Base-by-base conservation (phyloP, 2,113 vertebrate species). In the Rattus rattus region DNA sequence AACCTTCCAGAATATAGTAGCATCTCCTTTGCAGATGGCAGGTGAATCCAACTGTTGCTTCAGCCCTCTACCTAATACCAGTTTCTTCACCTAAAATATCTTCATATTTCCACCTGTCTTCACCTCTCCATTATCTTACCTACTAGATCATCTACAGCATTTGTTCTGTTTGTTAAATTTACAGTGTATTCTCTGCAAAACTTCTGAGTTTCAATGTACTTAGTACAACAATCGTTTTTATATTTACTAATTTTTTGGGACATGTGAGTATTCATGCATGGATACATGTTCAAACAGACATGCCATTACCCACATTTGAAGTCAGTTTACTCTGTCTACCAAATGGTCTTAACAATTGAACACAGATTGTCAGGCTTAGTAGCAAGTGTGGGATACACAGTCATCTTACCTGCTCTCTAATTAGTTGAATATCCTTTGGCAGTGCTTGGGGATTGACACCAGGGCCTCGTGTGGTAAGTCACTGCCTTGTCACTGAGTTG, bases 21-120 rank as follows among this genome's bases (percentile, higher is more conserved):
- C 30, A 4, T 33, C 4, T 30, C 43, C 22, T 14, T 67, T 36
- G 12, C 1, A 7, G 10, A 2, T 28, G 8, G 5, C 12, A 2
- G 43, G 10, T 69, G 19, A 65, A 52, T 0, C 5, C 30, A 14
- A 33, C 0, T 36, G 43, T 4, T 36, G 1, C 5, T 14, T 36
- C 65, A 69, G 43, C 10, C 11, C 47, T 52, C 49, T 22, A 6
- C 11, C 26, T 52, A 49, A 61, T 33, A 67, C 20, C 28, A 67
- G 1, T 13, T 36, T 36, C 16, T 22, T 33, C 61, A 67, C 39
- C 16, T 17, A 52, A 67, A 49, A 49, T 47, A 36, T 14, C 30
- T 22, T 69, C 11, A n/a, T 13, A 24, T 13, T 52, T 0, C 20
- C 10, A 87, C 12, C 17, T 52, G 47, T 69, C 47, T 36, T 69